Evolutionary conservation across 2,888 invertebrate genomes (phyloP).

Genomic region (Keiferia lycopersicella): DNA sequence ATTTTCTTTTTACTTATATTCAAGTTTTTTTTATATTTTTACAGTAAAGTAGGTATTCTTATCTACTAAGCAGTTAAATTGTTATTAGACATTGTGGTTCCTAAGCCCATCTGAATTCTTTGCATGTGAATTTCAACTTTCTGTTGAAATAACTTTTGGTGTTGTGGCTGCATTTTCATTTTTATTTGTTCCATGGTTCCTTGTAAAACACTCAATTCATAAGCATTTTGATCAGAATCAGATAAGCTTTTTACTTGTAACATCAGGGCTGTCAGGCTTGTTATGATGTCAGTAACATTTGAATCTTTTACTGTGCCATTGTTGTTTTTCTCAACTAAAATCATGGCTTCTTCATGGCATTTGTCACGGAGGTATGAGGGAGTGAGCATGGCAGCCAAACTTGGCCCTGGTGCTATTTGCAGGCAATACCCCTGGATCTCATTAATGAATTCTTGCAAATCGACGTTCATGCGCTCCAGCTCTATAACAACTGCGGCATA

Average conservation of each 20-base stretch:
- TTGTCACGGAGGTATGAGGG: slow-evolving; percentile 94
- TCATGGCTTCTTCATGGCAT: slow-evolving; percentile 91
- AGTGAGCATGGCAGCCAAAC: slow-evolving; percentile 91
- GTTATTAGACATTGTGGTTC: slow-evolving; percentile 62
- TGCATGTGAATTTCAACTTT: slow-evolving; percentile 95
- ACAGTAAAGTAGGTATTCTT: background rate
- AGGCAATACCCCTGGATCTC: slow-evolving; percentile 92
- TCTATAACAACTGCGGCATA: slow-evolving; percentile 95
- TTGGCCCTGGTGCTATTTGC: slow-evolving; percentile 93
- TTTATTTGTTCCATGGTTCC: slow-evolving; percentile 96
- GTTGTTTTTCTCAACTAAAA: slow-evolving; percentile 88
- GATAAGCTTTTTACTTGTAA: slow-evolving; percentile 90
- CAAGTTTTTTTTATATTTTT: background rate
- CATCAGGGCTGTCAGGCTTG: slow-evolving; percentile 94
- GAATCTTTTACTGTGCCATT: slow-evolving; percentile 82
- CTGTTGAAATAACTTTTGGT: slow-evolving; percentile 91
- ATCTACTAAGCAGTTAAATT: slow-evolving; percentile 52
- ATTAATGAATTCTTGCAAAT: slow-evolving; percentile 91
- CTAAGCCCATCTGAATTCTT: slow-evolving; percentile 90
- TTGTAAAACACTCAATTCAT: slow-evolving; percentile 93
- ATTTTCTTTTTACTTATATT: background rate
- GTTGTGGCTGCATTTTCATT: slow-evolving; percentile 86
- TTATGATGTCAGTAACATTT: slow-evolving; percentile 88
- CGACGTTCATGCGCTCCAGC: slow-evolving; percentile 94
- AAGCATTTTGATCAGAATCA: slow-evolving; percentile 92